Base-by-base conservation (phyloP, 2,797 vertebrate species). In the Brotula barbata region DNA sequence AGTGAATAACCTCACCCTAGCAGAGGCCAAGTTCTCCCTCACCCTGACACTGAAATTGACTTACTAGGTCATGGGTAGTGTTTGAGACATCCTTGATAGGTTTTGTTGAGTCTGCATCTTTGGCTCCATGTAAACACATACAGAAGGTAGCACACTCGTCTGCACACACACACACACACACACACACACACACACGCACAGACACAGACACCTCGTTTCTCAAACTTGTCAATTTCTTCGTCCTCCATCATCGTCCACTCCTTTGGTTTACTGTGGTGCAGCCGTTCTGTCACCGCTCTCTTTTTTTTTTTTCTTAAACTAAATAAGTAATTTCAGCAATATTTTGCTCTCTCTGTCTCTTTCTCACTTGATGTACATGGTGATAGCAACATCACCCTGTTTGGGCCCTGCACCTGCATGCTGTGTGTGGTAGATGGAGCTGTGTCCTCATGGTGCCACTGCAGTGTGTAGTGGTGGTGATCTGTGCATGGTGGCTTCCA, bases 61-160 rank as follows among this genome's bases (percentile, higher is more conserved):
- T 6, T 91, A 92, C 49, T 91, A 90, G 66, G 70, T 83, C 19
- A 69, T 13, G 3, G 57, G 20, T 0, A 81, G 78, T 0, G 45
- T 58, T 0, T 92, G 91, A 90, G 28, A 59, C 8, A 88, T 87
- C 13, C 71, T 87, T 2, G 86, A 90, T 43, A 89, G 88, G 88
- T 60, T 91, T 25, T 92, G 91, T 23, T 80, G 89, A 15, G 53
- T 83, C 46, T 90, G 89, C 3, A 75, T 87, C 15, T 91, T 45
- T 21, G 82, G 79, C 25, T 92, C 67, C 90, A 91, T 20, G 11
- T 91, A 20, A 91, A 92, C 61, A 83, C 91, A 20, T 91, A 92
- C 77, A 88, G 85, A 22, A 85, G 85, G 85, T 87, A 68, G 0
- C 17, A 12, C 42, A 54, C 16, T 19, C 43, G 55, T 23, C 28